phyloP scores from a whole-genome alignment of 2,888 invertebrate species.

The Lydus trimaculatus region DNA sequence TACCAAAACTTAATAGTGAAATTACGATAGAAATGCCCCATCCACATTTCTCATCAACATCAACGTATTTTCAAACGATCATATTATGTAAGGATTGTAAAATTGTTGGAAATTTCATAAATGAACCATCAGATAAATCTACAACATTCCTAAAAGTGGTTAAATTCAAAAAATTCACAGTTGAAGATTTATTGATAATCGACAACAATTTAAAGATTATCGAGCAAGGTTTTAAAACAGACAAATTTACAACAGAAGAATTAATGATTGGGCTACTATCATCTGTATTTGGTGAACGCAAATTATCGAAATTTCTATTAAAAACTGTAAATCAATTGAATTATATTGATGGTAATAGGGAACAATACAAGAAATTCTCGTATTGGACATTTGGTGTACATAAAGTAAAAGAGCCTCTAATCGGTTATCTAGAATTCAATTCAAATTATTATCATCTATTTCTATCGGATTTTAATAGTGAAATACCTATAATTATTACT shows the following conservation, averaged over 20 bases:
- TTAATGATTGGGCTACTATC: not conserved
- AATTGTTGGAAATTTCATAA: not conserved
- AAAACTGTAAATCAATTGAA: conserved; percentile 4
- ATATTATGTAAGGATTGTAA: not conserved
- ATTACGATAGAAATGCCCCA: not conserved
- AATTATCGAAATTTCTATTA: not conserved
- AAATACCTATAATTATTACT: not conserved
- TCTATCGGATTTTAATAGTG: not conserved
- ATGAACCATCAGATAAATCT: not conserved
- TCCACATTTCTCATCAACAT: conserved; percentile 1
- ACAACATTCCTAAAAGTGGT: not conserved
- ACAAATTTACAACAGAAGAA: not conserved
- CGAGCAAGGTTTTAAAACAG: not conserved
- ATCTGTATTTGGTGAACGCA: not conserved
- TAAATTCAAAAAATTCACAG: not conserved
- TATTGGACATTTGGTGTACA: conserved; percentile 9
- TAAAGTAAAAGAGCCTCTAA: not conserved
- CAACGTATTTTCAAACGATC: not conserved
- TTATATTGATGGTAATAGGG: not conserved
- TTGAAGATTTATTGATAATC: not conserved
- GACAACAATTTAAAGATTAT: not conserved
- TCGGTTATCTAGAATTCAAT: not conserved
- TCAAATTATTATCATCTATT: not conserved
- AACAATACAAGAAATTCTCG: conserved; percentile 7
- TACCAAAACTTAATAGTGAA: not conserved